phyloP scores from a whole-genome alignment of 2,797 vertebrate species.

The Syngnathus acus region DNA sequence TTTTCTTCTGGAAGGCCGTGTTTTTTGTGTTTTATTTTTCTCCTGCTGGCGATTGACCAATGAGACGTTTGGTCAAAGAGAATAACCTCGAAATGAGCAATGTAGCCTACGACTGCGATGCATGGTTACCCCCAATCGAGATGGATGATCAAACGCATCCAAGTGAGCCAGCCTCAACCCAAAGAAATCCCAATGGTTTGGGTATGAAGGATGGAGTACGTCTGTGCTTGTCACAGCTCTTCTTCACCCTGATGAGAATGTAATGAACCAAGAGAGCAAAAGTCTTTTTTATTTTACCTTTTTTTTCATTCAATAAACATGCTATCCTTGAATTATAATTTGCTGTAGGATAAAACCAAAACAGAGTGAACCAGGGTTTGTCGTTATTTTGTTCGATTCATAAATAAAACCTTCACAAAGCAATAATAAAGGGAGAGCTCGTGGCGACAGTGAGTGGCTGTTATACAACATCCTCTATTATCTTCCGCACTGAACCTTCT shows the following conservation, averaged over 20 bases:
- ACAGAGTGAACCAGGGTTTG: background rate
- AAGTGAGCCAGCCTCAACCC: constrained; percentile 13
- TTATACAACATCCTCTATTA: background rate
- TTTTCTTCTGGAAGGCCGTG: background rate
- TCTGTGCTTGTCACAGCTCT: constrained; percentile 6
- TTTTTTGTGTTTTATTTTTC: background rate
- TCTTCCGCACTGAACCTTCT: background rate
- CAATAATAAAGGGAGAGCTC: background rate
- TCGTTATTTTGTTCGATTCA: background rate
- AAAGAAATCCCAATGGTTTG: constrained; percentile 1
- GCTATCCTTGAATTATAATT: background rate
- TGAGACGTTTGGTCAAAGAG: background rate
- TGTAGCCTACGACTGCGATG: constrained; percentile 9
- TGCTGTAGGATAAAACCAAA: background rate
- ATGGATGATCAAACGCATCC: constrained; percentile 22
- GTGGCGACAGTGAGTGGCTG: background rate
- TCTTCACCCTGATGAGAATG: constrained; percentile 19
- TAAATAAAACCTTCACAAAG: background rate
- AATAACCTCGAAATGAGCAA: background rate
- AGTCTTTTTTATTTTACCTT: constrained; percentile 2
- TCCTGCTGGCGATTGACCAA: background rate
- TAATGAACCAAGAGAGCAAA: constrained; percentile 19
- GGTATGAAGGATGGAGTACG: constrained; percentile 15
- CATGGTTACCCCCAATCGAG: constrained; percentile 12
- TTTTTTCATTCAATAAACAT: background rate